These are phyloP conservation scores for Piprites chloris DNA, from an alignment of 2,113 vertebrate genomes.

Conservation along the genomic window DNA sequence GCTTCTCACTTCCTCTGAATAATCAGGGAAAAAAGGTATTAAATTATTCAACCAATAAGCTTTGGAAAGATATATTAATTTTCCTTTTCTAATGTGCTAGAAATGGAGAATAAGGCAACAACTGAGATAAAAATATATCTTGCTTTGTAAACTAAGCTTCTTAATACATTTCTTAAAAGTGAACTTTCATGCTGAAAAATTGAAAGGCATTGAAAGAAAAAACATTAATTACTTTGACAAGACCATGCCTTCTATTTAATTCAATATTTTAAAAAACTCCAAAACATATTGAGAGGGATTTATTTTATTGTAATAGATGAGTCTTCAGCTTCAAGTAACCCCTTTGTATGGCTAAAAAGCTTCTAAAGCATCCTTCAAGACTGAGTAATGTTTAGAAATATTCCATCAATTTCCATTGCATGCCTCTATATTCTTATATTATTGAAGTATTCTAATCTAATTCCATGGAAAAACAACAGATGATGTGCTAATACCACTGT, in stretches of 20 bases:
- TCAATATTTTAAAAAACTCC: neutral
- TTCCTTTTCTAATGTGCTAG: conserved; percentile 43
- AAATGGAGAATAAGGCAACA: conserved; percentile 64
- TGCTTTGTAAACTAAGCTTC: conserved; percentile 36
- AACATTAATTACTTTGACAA: conserved; percentile 3
- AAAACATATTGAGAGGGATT: neutral
- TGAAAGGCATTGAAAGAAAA: conserved; percentile 21
- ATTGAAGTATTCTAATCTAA: neutral
- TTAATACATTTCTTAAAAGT: conserved; percentile 12
- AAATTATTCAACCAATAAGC: conserved; percentile 17
- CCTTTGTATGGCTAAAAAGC: neutral
- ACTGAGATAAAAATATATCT: conserved; percentile 41
- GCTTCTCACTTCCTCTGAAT: neutral
- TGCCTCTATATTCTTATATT: neutral
- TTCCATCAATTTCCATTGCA: neutral
- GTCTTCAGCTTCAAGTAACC: neutral
- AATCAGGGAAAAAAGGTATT: neutral
- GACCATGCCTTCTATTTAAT: neutral
- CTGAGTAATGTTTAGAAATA: neutral
- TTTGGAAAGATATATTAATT: conserved; percentile 10
- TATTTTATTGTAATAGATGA: neutral
- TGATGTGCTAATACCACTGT: neutral
- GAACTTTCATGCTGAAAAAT: conserved; percentile 30
- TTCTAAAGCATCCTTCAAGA: neutral
- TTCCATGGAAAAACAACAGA: conserved; percentile 4